Conservation (phyloP, 2,888 invertebrate genomes). For the Campoplex nolae region DNA sequence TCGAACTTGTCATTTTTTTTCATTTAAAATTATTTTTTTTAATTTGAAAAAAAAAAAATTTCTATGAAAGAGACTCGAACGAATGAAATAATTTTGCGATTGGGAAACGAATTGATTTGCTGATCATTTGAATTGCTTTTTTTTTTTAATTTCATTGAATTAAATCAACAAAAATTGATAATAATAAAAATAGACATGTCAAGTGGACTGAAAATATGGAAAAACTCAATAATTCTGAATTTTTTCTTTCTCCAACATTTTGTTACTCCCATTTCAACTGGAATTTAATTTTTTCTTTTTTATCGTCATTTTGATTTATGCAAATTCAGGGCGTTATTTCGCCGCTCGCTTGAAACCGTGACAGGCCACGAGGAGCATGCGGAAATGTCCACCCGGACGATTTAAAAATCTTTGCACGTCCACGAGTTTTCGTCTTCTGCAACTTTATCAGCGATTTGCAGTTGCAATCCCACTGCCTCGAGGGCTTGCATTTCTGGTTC, state of each 20-base stretch:
- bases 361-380: neutral
- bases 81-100: too few relatives aligned
- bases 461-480: neutral
- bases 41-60: neutral
- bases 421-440: constrained; percentile 12
- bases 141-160: too few relatives aligned
- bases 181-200: too few relatives aligned
- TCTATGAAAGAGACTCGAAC: neutral
- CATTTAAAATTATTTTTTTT: neutral
- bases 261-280: neutral
- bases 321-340: neutral
- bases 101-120: too few relatives aligned
- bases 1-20: neutral
- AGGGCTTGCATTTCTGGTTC: constrained; percentile 47
- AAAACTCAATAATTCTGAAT: neutral
- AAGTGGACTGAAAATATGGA: neutral
- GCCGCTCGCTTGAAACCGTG: neutral
- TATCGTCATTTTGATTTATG: neutral
- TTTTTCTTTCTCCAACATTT: neutral
- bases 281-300: neutral
- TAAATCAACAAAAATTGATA: neutral
- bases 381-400: constrained; percentile 43
- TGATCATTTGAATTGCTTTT: too few relatives aligned
- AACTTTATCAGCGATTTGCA: constrained; percentile 37
- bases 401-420: constrained; percentile 24